A percentile compares a stretch with the other conserved stretches of the same genome.
Evolutionary conservation across 2,797 vertebrate genomes (phyloP).

Genomic region (Scyliorhinus canicula): DNA sequence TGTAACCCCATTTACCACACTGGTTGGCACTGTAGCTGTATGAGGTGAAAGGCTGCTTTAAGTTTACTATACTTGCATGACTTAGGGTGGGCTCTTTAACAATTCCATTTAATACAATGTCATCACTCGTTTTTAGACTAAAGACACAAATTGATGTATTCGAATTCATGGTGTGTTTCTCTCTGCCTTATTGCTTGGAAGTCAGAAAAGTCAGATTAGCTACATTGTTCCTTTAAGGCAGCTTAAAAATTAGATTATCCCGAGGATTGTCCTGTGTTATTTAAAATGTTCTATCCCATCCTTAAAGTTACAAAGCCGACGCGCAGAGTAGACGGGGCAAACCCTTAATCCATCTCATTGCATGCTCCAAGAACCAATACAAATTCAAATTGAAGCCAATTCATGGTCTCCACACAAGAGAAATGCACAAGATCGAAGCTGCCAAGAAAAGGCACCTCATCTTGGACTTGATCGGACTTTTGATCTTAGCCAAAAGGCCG

Average conservation of each 20-base stretch:
- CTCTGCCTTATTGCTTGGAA: not conserved
- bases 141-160: no score
- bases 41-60: not conserved
- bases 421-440: no score
- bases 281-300: no score
- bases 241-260: not conserved
- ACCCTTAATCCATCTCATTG: no score
- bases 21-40: not conserved
- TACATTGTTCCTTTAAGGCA: not conserved
- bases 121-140: not conserved
- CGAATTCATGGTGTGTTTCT: not conserved
- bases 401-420: no score
- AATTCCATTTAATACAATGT: not conserved
- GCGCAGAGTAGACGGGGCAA: no score
- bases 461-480: no score
- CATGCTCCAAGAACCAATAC: no score
- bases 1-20: constrained; percentile 31
- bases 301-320: no score
- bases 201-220: not conserved
- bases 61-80: not conserved
- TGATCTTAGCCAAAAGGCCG: no score
- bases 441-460: no score
- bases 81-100: not conserved
- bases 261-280: not conserved
- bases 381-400: no score